A percentile compares a stretch with the other conserved stretches of the same genome.
These are phyloP conservation scores for Heliocidaris erythrogramma DNA, from an alignment of 35 echinoderm and acorn worm genomes.

Conservation along the genomic window DNA sequence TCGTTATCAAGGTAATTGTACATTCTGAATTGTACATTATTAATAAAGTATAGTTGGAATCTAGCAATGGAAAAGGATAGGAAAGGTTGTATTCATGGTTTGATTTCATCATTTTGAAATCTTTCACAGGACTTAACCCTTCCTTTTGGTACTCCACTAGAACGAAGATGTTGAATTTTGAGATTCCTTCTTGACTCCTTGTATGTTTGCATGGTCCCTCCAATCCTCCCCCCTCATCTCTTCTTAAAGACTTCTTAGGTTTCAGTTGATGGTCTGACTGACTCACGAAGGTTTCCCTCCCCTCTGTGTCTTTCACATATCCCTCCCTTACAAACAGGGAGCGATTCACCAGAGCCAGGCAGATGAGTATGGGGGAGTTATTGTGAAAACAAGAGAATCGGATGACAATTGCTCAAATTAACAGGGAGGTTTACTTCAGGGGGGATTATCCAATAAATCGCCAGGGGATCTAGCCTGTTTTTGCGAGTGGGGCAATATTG, in stretches of 20 bases:
- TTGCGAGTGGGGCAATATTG: background rate
- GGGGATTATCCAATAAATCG: background rate
- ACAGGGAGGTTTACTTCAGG: background rate
- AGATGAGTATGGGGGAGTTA: background rate
- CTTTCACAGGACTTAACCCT: too few relatives aligned
- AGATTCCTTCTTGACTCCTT: background rate
- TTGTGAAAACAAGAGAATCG: background rate
- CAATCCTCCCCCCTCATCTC: background rate
- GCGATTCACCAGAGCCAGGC: background rate
- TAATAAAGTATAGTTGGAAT: too few relatives aligned
- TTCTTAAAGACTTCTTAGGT: conserved; percentile 4
- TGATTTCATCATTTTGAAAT: too few relatives aligned
- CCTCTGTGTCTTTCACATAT: conserved; percentile 25
- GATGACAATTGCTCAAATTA: background rate
- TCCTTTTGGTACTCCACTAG: too few relatives aligned
- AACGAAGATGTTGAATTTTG: background rate
- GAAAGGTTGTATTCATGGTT: too few relatives aligned
- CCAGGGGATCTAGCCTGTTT: background rate
- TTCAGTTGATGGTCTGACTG: background rate
- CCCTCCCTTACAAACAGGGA: background rate
- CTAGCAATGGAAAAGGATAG: too few relatives aligned
- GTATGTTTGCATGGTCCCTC: background rate
- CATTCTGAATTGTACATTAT: too few relatives aligned
- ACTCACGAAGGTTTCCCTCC: conserved; percentile 35
- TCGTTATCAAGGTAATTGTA: too few relatives aligned